Conservation (phyloP, 2,113 vertebrate species). For the Cariama cristata region DNA sequence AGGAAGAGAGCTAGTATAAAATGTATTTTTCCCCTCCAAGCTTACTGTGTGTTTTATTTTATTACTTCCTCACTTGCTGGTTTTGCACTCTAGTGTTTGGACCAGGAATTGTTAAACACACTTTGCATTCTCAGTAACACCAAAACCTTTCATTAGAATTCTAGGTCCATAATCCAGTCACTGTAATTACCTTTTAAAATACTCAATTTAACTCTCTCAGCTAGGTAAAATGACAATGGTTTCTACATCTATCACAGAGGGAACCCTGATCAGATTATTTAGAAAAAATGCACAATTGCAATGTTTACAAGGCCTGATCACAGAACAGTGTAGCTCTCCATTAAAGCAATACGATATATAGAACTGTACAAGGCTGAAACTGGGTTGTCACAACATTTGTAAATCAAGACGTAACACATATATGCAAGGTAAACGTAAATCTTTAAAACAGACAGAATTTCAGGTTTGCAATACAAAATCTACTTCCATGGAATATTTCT, state of each 20-base stretch:
- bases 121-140: background rate
- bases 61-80: background rate
- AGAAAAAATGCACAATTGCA: background rate
- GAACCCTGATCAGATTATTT: background rate
- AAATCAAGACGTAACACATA: background rate
- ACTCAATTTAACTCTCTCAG: background rate
- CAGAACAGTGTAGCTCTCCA: background rate
- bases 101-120: background rate
- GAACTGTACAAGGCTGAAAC: background rate
- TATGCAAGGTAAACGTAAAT: background rate
- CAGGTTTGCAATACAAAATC: background rate
- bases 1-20: background rate
- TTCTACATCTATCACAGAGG: background rate
- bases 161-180: background rate
- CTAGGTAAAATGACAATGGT: background rate
- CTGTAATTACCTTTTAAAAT: background rate
- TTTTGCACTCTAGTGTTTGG: background rate
- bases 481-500: background rate
- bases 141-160: background rate
- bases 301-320: background rate
- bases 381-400: background rate
- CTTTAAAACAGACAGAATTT: background rate
- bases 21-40: background rate
- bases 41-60: background rate
- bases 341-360: background rate